A percentile compares a stretch with the other conserved stretches of the same genome.
Evolutionary conservation across 2,888 invertebrate species (phyloP).

Genomic region (Catocala nupta): DNA sequence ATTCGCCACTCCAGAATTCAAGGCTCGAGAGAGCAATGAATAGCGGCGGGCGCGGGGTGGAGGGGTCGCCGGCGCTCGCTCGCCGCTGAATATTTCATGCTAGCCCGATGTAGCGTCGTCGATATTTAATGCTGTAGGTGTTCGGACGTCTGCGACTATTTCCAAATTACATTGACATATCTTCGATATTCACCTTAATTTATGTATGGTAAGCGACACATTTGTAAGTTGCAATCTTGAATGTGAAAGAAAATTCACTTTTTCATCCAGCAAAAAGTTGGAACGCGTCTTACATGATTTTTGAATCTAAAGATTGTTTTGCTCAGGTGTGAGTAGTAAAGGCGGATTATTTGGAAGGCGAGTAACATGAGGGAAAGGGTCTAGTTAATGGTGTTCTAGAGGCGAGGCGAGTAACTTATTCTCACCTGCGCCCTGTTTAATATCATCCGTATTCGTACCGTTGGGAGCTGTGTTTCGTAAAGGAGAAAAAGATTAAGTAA

Average conservation of each 20-base stretch:
- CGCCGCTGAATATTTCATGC: conserved; percentile 57
- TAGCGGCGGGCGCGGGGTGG: conserved; percentile 22
- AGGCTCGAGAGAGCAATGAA: conserved; percentile 59
- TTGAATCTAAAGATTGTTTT: conserved; percentile 9
- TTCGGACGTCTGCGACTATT: conserved; percentile 46
- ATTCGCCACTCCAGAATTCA: conserved; percentile 52
- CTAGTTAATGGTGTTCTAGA: conserved; percentile 36
- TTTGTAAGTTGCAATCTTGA: conserved; percentile 28
- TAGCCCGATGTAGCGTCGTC: conserved; percentile 52
- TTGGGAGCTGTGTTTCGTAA: conserved; percentile 20
- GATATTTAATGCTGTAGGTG: conserved; percentile 56
- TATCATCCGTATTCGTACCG: conserved; percentile 32
- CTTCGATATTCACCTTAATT: conserved; percentile 29
- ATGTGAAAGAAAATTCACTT: conserved; percentile 9
- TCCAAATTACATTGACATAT: conserved; percentile 48
- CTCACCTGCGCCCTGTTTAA: conserved; percentile 48
- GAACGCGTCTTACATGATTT: not conserved
- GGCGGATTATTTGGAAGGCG: conserved; percentile 34
- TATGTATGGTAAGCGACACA: conserved; percentile 39
- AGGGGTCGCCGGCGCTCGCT: conserved; percentile 40
- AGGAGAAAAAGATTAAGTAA: conserved; percentile 21
- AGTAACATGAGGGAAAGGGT: conserved; percentile 37
- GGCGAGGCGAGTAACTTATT: conserved; percentile 35
- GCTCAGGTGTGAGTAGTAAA: conserved; percentile 27
- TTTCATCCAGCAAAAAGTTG: too few relatives aligned